Percentiles rank a stretch among this genome's conserved stretches.
Evolutionary conservation across 2,797 vertebrate genomes (phyloP).

Genomic region (Enteromius fasciolatus): DNA sequence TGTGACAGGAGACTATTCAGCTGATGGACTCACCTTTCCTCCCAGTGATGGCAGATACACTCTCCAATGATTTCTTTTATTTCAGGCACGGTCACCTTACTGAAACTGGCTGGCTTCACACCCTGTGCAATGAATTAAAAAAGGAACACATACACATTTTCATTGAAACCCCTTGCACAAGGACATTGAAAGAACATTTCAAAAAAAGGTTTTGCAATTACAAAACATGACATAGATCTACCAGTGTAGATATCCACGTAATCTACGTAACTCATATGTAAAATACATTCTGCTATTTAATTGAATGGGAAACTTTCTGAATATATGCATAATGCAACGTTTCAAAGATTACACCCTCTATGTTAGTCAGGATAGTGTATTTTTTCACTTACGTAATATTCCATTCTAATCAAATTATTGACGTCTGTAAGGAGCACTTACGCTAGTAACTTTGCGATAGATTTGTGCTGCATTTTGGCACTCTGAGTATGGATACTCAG

Average conservation of each 20-base stretch:
- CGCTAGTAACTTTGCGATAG: slow-evolving; percentile 98
- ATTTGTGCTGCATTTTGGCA: slow-evolving; percentile 99
- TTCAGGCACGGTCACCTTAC: slow-evolving; percentile 95
- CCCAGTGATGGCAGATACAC: slow-evolving; percentile 96
- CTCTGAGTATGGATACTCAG: slow-evolving; percentile 98
- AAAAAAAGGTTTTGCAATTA: neutral
- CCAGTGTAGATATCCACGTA: neutral
- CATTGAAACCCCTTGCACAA: neutral
- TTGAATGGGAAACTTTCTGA: neutral
- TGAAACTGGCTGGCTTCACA: slow-evolving; percentile 96
- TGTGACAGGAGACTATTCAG: neutral
- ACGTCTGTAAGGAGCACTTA: slow-evolving; percentile 66
- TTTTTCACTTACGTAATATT: neutral
- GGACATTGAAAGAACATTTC: neutral
- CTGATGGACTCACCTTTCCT: slow-evolving; percentile 87
- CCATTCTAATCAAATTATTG: neutral
- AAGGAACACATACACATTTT: neutral
- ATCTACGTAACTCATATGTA: neutral
- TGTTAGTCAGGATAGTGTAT: neutral
- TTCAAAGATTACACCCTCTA: neutral
- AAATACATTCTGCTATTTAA: neutral
- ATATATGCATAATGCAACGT: neutral
- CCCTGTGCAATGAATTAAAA: slow-evolving; percentile 76
- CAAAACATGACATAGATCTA: neutral
- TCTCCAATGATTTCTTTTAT: slow-evolving; percentile 99